Evolutionary conservation across 2,888 invertebrate species (phyloP).

Genomic region (Stenotaenia linearis): DNA sequence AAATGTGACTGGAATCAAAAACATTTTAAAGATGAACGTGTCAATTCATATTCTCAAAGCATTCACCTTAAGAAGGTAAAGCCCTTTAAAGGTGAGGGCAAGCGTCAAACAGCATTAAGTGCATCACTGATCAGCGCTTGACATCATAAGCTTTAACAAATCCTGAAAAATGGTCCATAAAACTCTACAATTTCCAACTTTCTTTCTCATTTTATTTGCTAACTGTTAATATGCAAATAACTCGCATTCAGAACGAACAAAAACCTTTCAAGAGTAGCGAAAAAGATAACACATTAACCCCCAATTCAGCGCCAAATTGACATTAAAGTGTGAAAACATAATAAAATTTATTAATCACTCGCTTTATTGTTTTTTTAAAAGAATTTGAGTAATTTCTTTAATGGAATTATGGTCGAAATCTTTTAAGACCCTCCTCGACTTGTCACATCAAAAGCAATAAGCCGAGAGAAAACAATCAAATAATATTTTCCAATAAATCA

Average conservation of each 20-base stretch:
- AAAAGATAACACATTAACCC: no score
- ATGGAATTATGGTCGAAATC: no score
- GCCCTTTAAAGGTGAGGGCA: constrained; percentile 1
- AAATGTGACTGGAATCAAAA: constrained; percentile 7
- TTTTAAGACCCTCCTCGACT: no score
- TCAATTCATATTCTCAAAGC: constrained; percentile 14
- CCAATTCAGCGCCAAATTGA: no score
- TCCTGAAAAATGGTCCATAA: background rate
- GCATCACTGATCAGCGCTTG: constrained; percentile 4
- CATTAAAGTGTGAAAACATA: no score
- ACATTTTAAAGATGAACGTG: constrained; percentile 7
- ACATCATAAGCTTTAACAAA: constrained; percentile 7
- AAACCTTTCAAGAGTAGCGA: background rate
- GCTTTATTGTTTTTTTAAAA: no score
- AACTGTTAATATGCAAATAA: background rate
- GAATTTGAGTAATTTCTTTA: no score
- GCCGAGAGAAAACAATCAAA: background rate
- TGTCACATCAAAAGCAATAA: background rate
- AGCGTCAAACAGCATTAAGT: constrained; percentile 10
- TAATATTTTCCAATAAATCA: background rate
- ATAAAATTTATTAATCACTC: no score
- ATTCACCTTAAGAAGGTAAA: constrained; percentile 1
- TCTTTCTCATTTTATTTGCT: background rate
- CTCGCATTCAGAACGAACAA: background rate
- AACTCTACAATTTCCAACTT: background rate